phyloP scores from a whole-genome alignment of 2,113 vertebrate genomes.

The Orientallactaga bullata region DNA sequence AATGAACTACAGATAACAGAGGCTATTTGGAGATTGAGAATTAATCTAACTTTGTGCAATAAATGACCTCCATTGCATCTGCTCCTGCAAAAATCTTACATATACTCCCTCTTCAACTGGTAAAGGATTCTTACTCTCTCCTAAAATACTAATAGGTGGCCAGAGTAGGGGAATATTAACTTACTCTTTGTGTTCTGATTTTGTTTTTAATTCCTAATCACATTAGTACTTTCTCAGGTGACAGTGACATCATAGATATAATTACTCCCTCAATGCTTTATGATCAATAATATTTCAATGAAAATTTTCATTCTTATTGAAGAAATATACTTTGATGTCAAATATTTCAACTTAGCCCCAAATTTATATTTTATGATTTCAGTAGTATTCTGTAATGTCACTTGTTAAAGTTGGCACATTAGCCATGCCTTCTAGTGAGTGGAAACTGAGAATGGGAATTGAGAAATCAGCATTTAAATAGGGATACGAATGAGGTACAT shows the following conservation, averaged over 20 bases:
- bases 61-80: background rate
- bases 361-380: background rate
- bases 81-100: background rate
- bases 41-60: background rate
- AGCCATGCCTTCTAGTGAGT: conserved; percentile 29
- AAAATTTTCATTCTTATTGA: conserved; percentile 17
- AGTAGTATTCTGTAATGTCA: background rate
- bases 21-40: background rate
- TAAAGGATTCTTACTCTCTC: background rate
- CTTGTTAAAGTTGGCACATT: background rate
- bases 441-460: background rate
- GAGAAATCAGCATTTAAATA: conserved; percentile 41
- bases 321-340: background rate
- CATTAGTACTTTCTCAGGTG: background rate
- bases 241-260: background rate
- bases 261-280: background rate
- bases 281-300: background rate
- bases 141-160: background rate
- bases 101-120: background rate
- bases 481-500: background rate
- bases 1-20: background rate
- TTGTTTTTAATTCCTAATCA: background rate
- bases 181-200: background rate
- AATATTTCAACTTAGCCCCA: background rate
- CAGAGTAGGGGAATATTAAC: background rate